Evolutionary conservation across 2,888 invertebrate genomes (phyloP), one percentile per base, ranked within the genome.

Genomic region (Dicyrtomina minuta): DNA sequence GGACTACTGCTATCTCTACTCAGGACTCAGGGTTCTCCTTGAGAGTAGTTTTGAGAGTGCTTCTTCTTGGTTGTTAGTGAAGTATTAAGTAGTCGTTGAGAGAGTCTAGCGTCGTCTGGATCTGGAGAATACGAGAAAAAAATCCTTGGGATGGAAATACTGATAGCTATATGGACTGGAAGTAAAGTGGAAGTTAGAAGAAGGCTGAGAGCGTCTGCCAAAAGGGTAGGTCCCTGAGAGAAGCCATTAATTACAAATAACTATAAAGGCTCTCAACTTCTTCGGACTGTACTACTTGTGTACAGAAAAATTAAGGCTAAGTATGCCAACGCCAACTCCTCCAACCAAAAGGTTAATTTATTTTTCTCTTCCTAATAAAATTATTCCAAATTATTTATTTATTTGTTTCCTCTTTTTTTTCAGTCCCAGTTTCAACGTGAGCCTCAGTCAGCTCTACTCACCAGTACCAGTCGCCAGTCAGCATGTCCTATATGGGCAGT

Each of bases 201-300:
- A 27, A 62, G 49, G 27, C 26, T 49, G 62, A 62, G 33, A 49
- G 20, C 49, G 49, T 49, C 62, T 62, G 62, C 44, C 62, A 62
- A 58, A 58, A 58, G 60, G 60, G 60, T 44, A 60, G 62, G 62
- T 49, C 46, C 43, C 39, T 59, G 58, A 24, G 13, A 22, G 33
- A 26, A 62, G 62, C 49, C 62, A 62, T 62, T 62, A 62, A 62
- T 62, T 62, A 62, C 49, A 27, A 62, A 27, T 62, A 62, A 62
- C 49, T 62, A 62, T 49, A 49, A 62, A 27, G 62, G 62, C 17
- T 49, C 49, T 27, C 46, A 46, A 46, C 46, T 3, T 6, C n/a
- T n/a, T n/a, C n/a, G 5, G 17, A 46, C 46, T n/a, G 12, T 17
- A 46, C 4, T 10, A 41, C n/a, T n/a, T 58, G 58, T 62, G 44